Evolutionary conservation across 1,140 invertebrate genomes (phyloP), one percentile per base, ranked within the genome.

Genomic region (Temnothorax longispinosus): DNA sequence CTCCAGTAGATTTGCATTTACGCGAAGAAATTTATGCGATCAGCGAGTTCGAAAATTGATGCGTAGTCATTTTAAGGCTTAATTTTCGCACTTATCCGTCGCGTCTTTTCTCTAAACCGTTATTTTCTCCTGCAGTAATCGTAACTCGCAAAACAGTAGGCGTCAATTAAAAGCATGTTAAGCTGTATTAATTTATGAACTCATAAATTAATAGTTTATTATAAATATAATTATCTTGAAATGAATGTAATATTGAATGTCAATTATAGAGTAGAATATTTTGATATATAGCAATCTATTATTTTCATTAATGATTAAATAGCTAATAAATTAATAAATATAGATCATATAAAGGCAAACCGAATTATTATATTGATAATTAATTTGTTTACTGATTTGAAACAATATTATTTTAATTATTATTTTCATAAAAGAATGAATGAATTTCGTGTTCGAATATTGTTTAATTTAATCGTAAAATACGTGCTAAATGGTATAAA

Each of bases 1-100:
- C 27, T 21, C 52, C 50, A 18, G 58, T 85, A 85, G 35, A 85
- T 62, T 76, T 76, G 72, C 72, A 65, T 76, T 85, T 78, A 64
- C 44, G 74, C 35, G 35, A 81, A 56, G 64, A 10, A 41, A 69
- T 13, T 80, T 67, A 69, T 44, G 15, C 50, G 78, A 71, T 81
- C 64, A 44, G 21, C 21, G 21, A 81, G 50, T 52, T 71, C 38
- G 64, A 44, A 71, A 81, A 81, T 71, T 81, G 21, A 81, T 35
- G 64, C 38, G 7, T 58, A 81, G 54, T 81, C 13, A 65, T 15
- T 60, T 60, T 15, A 18, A 71, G n/a, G 2, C 11, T n/a, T 13
- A 54, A 47, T 69, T 69, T 52, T 69, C 64, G 7, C 77, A 38
- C 35, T 80, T 52, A 6, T 64, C 2, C 2, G 7, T 52, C 7